These are phyloP conservation scores for Phalera bucephala DNA, from an alignment of 2,888 invertebrate genomes.

Conservation along the genomic window DNA sequence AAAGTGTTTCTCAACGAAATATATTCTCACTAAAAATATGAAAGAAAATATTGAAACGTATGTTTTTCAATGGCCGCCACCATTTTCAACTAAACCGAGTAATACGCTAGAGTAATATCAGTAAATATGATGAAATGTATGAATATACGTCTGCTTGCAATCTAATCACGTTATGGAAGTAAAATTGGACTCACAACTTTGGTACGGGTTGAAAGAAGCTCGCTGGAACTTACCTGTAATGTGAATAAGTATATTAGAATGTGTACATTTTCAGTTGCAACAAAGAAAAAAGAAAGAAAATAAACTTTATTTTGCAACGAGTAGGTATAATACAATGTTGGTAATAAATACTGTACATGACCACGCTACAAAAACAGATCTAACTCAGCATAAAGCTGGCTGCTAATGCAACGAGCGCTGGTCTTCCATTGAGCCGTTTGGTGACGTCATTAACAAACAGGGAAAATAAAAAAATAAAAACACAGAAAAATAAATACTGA, in stretches of 20 bases:
- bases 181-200: slow-evolving; percentile 36
- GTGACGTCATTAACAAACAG: no score
- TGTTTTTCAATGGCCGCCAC: slow-evolving; percentile 30
- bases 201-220: slow-evolving; percentile 4
- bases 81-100: slow-evolving; percentile 36
- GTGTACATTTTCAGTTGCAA: no score
- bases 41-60: slow-evolving; percentile 29
- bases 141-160: slow-evolving; percentile 39
- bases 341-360: no score
- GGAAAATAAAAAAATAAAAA: no score
- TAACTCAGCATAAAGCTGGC: no score
- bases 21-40: slow-evolving; percentile 13
- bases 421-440: no score
- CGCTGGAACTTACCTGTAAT: slow-evolving; percentile 28
- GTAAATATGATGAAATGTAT: slow-evolving; percentile 36
- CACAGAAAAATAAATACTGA: no score
- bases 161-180: slow-evolving; percentile 48
- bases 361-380: no score
- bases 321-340: no score
- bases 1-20: slow-evolving; percentile 9
- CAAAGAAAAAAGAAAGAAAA: no score
- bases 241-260: slow-evolving; percentile 18
- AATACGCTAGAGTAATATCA: slow-evolving; percentile 49
- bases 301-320: no score
- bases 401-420: no score